These are phyloP conservation scores for Plodia interpunctella DNA, from an alignment of 1,140 invertebrate species.

Conservation along the genomic window DNA sequence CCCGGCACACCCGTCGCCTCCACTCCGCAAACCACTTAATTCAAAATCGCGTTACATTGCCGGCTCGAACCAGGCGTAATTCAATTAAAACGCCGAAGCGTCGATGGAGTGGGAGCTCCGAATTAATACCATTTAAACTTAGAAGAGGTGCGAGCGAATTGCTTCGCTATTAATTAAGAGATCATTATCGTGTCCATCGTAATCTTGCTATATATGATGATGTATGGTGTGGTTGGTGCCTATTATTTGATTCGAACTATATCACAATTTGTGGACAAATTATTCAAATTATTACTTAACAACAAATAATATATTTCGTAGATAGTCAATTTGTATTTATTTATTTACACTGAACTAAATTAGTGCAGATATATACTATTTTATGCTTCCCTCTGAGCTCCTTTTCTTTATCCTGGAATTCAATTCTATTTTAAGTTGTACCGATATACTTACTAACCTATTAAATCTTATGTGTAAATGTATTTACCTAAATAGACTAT, in stretches of 20 bases:
- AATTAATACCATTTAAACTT: slow-evolving; percentile 13
- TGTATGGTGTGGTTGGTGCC: slow-evolving; percentile 2
- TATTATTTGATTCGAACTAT: neutral
- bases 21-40: slow-evolving; percentile 7
- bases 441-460: too few species aligned
- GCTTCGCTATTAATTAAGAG: slow-evolving; percentile 30
- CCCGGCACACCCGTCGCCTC: neutral
- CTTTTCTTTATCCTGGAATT: too few species aligned
- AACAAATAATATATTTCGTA: too few species aligned
- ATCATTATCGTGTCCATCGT: slow-evolving; percentile 20
- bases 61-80: slow-evolving; percentile 8
- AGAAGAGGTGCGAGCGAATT: slow-evolving; percentile 11
- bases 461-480: too few species aligned
- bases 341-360: too few species aligned
- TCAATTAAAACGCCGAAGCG: slow-evolving; percentile 9
- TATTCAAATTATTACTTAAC: neutral
- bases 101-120: slow-evolving; percentile 6
- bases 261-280: neutral
- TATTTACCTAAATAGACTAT: too few species aligned
- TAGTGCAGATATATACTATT: too few species aligned
- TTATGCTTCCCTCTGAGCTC: too few species aligned
- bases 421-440: too few species aligned
- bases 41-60: slow-evolving; percentile 9
- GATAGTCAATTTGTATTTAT: too few species aligned
- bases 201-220: slow-evolving; percentile 12